A percentile compares a stretch with the other conserved stretches of the same genome.
phyloP scores from a whole-genome alignment of 2,888 invertebrate genomes.

The Drosophila fungiperda region DNA sequence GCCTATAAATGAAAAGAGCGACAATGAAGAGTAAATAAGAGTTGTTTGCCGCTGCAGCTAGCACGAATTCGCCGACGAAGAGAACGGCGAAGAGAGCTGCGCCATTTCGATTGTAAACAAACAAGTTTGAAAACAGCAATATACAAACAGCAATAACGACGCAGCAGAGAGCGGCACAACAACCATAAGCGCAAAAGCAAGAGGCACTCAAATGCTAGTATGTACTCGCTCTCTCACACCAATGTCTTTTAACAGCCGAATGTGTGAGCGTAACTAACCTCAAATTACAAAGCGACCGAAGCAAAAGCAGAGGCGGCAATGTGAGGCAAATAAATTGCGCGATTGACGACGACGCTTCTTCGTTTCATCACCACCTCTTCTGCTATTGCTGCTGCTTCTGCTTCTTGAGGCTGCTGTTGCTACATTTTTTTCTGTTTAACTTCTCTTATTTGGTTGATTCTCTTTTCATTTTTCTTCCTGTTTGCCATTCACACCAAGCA shows the following conservation, averaged over 20 bases:
- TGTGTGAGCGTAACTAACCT: slow-evolving; percentile 53
- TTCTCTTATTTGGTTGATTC: slow-evolving; percentile 34
- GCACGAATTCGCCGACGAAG: slow-evolving; percentile 58
- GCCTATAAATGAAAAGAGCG: slow-evolving; percentile 42
- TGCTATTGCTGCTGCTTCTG: not conserved
- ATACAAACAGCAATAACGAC: slow-evolving; percentile 22
- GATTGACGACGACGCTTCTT: slow-evolving; percentile 26
- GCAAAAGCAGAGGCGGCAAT: slow-evolving; percentile 20
- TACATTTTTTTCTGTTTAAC: slow-evolving; percentile 34
- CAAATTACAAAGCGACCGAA: slow-evolving; percentile 51
- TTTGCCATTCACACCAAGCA: slow-evolving; percentile 20
- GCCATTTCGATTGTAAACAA: slow-evolving; percentile 55
- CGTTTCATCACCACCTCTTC: slow-evolving; percentile 21
- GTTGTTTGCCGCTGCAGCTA: slow-evolving; percentile 16
- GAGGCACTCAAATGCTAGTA: slow-evolving; percentile 35
- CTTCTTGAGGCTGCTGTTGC: slow-evolving; percentile 17
- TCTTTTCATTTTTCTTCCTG: slow-evolving; percentile 37
- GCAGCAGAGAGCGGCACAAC: slow-evolving; percentile 33
- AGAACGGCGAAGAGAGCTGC: slow-evolving; percentile 50
- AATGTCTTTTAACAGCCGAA: slow-evolving; percentile 4
- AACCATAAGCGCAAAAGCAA: slow-evolving; percentile 7
- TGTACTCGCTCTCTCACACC: slow-evolving; percentile 16
- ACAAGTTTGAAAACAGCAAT: slow-evolving; percentile 63
- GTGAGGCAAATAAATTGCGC: slow-evolving; percentile 45
- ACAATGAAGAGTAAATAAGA: slow-evolving; percentile 7